Conservation (phyloP, 2,797 vertebrate genomes). For the Labeo calbasu region DNA sequence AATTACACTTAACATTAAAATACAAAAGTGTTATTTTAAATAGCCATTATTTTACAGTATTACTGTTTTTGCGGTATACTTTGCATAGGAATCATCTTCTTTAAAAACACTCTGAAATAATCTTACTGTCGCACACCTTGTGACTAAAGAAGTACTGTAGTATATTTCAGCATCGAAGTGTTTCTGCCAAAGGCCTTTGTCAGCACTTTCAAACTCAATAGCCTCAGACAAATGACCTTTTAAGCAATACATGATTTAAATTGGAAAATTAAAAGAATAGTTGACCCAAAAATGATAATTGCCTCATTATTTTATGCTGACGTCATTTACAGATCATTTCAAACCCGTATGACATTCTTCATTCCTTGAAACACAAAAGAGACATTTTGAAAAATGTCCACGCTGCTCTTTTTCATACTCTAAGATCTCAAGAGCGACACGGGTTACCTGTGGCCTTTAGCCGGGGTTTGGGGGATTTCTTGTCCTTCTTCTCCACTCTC, state of each 20-base stretch:
- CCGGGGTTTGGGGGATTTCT: slow-evolving; percentile 96
- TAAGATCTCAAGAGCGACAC: neutral
- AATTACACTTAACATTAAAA: neutral
- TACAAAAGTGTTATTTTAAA: neutral
- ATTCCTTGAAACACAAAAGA: neutral
- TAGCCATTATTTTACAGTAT: neutral
- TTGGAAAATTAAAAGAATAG: neutral
- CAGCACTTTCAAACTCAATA: neutral
- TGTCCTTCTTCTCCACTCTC: slow-evolving; percentile 94
- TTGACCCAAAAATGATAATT: neutral
- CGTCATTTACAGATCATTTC: neutral
- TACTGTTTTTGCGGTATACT: neutral
- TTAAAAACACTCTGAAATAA: neutral
- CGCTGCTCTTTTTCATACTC: neutral
- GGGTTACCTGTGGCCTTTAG: slow-evolving; percentile 96
- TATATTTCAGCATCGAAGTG: neutral
- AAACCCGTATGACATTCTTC: neutral
- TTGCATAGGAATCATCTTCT: neutral
- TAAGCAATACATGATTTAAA: neutral
- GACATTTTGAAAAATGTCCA: neutral
- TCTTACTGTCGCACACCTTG: neutral
- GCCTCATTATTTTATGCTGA: neutral
- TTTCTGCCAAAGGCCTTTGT: neutral
- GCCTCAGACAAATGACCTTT: neutral
- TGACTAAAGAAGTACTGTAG: neutral